phyloP scores from a whole-genome alignment of 2,113 vertebrate genomes.

The Panthera leo region DNA sequence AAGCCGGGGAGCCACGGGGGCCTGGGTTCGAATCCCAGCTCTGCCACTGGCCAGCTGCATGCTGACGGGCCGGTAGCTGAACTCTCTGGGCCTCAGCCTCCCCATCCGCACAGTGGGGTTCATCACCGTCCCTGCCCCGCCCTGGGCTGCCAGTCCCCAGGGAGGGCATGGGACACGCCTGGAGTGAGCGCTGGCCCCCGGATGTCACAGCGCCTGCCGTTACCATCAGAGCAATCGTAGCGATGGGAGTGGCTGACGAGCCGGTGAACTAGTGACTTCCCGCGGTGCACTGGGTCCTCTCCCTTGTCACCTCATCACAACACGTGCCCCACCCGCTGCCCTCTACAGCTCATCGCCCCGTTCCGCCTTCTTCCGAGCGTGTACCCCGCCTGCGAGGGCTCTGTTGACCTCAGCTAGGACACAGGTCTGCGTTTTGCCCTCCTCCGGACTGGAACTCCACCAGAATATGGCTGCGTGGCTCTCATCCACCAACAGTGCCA shows the following conservation, averaged over 20 bases:
- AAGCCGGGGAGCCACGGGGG: fast-evolving
- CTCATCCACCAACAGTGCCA: background rate
- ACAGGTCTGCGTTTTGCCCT: no score
- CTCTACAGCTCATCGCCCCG: fast-evolving
- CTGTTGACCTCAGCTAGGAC: background rate
- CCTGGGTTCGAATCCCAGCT: background rate
- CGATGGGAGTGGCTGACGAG: fast-evolving
- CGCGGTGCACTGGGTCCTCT: fast-evolving
- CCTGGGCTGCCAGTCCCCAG: fast-evolving
- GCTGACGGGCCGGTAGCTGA: background rate
- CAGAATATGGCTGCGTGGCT: background rate
- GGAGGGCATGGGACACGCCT: background rate
- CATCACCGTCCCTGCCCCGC: background rate
- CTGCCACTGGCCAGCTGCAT: background rate
- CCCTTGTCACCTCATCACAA: background rate
- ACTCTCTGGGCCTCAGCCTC: background rate
- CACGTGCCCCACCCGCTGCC: fast-evolving
- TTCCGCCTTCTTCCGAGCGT: background rate
- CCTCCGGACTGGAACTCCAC: background rate
- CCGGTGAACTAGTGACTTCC: fast-evolving
- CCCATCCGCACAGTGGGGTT: background rate
- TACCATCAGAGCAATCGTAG: fast-evolving
- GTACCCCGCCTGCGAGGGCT: background rate
- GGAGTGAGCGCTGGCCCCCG: fast-evolving
- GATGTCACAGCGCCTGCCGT: fast-evolving